Conservation (phyloP, 2,797 vertebrate species). For the Phoxinus dragarum region DNA sequence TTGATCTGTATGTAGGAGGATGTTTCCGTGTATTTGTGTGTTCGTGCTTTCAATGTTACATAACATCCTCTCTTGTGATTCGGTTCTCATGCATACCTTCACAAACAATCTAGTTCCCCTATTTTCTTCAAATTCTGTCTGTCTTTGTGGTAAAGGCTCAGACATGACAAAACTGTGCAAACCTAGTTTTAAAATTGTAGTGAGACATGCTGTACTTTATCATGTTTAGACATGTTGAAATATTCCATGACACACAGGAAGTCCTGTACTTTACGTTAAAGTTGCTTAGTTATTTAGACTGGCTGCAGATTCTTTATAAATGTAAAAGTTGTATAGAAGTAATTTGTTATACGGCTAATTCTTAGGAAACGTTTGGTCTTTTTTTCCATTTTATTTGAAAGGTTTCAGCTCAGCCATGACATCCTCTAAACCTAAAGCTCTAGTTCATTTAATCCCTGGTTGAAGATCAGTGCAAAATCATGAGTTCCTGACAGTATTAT, state of each 20-base stretch:
- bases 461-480: neutral
- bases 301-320: neutral
- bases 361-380: neutral
- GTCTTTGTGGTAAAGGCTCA: neutral
- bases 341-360: neutral
- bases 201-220: conserved; percentile 1
- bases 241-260: conserved; percentile 10
- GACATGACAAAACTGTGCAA: conserved; percentile 3
- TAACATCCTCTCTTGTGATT: neutral
- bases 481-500: neutral
- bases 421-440: neutral
- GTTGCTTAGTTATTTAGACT: neutral
- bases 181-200: neutral
- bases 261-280: neutral
- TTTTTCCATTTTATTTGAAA: neutral
- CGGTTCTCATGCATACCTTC: neutral
- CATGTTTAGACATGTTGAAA: conserved; percentile 3
- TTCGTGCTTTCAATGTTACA: neutral
- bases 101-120: neutral
- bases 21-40: neutral
- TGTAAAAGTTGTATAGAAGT: neutral
- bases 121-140: neutral
- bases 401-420: neutral
- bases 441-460: too few species aligned
- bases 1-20: neutral